Evolutionary conservation across 1,140 invertebrate genomes (phyloP), one percentile per base, ranked within the genome.

Genomic region (Drosophila dunni): DNA sequence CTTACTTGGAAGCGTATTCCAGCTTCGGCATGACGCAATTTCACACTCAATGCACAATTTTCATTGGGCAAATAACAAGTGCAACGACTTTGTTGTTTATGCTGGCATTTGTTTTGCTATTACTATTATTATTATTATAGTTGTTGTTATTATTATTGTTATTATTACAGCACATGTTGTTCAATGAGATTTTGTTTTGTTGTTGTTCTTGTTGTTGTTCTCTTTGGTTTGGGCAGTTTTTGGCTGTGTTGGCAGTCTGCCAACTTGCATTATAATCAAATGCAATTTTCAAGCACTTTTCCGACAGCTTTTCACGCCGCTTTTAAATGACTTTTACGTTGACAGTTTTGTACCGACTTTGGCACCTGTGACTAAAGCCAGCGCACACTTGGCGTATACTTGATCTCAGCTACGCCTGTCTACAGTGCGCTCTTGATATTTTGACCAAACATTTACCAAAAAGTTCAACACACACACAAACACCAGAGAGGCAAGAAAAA

Each of bases 221-320:
- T 70, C 65, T 60, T 15, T 33, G 6, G 29, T 13, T 33, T 17
- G 17, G 9, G 34, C 42, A 57, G 9, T 24, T n/a, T 40, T 36
- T 20, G 24, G 34, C 33, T 51, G 38, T 58, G 17, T 67, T 82
- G 80, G 75, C 71, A 42, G 34, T 1, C 44, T 67, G 79, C 80
- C 80, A 82, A 62, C 48, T 65, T 83, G 71, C 58, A 71, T 79
- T 82, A 76, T 82, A 63, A 74, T 82, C 62, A 82, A 82, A 82
- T 72, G 66, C 71, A 82, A 78, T 82, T 71, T 82, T 65, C 40
- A 34, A 65, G 68, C 79, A 75, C 60, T 64, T 69, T 75, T 64
- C 48, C 78, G 51, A 53, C 57, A 65, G 74, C 54, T 81, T 62
- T 69, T 63, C 63, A 33, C 71, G 54, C 44, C 63, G 60, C 63